Evolutionary conservation across 2,888 invertebrate species (phyloP).

Genomic region (Morpho helenor): DNA sequence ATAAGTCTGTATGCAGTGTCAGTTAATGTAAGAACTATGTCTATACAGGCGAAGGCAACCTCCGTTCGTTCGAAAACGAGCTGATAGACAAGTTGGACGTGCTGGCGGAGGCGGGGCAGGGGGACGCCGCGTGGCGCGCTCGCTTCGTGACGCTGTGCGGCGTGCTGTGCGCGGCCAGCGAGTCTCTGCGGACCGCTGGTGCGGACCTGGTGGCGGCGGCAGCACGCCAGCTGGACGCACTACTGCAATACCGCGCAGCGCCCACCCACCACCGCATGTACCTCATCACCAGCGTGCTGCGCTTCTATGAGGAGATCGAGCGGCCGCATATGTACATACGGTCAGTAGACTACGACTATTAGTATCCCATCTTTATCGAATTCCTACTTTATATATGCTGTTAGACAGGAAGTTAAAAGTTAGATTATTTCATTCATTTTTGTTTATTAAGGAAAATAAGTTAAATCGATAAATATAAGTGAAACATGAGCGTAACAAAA

Average conservation of each 20-base stretch:
- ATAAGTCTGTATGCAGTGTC: no score
- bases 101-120: conserved; percentile 84
- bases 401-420: no score
- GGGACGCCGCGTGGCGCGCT: conserved; percentile 84
- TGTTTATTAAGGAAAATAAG: no score
- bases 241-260: conserved; percentile 81
- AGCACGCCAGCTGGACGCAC: conserved; percentile 89
- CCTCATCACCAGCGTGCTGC: conserved; percentile 68
- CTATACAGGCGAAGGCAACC: conserved; percentile 36
- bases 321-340: conserved; percentile 97
- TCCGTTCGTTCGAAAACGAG: conserved; percentile 92
- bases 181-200: conserved; percentile 82
- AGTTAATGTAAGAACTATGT: neutral
- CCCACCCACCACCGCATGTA: conserved; percentile 59
- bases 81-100: conserved; percentile 96
- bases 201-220: conserved; percentile 90
- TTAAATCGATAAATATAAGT: no score
- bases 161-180: conserved; percentile 83
- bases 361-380: no score
- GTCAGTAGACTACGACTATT: conserved; percentile 66
- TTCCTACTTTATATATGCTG: no score
- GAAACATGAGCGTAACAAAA: no score
- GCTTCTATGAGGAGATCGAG: conserved; percentile 96
- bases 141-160: conserved; percentile 87
- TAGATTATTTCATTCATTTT: no score